Base-by-base conservation (phyloP, 2,113 vertebrate species). In the Microtus montanus region DNA sequence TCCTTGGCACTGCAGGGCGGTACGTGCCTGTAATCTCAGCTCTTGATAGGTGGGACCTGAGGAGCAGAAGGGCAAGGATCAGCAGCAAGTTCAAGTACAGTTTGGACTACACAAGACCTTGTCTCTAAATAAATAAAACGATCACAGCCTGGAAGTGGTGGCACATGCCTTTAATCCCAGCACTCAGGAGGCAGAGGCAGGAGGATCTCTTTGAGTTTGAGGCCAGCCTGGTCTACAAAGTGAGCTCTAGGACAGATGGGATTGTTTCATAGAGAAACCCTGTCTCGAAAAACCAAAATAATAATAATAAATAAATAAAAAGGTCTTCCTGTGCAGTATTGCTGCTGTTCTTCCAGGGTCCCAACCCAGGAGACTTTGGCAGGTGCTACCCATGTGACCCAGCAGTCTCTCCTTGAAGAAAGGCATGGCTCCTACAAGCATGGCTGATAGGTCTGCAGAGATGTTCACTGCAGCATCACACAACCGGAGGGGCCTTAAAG, bases 1-100 rank as follows among this genome's bases (percentile, higher is more conserved):
- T 26, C 13, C 35, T 22, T 13, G 38, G 10, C 33, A 10, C 22
- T 5, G 64, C 6, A 2, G 8, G 64, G 0, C 3, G 10, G 38
- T n/a, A 26, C 7, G 4, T 15, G 9, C 66, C 47, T 71, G 47
- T 54, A 15, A 54, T 54, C 35, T 64, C 82, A 44, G 26, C n/a
- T n/a, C 47, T 68, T 14, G 30, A 33, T 17, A 47, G 41, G 9
- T 33, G 28, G 38, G 47, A 47, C 20, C 20, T 4, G 44, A 71
- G 66, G 85, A 52, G 9, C 19, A 52, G 63, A 66, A 70, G 22
- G n/a, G 54, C 30, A 71, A 71, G 33, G 66, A 68, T 87, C 66
- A 15, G 15, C 9, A 52, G 64, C 19, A 52, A 87, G 84, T 9
- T 52, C 70, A 58, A 58, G 5, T 19, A 58, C 54, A 58, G 54